A percentile compares a stretch with the other conserved stretches of the same genome.
Conservation (phyloP, 2,113 vertebrate genomes). For the Sander lucioperca region DNA sequence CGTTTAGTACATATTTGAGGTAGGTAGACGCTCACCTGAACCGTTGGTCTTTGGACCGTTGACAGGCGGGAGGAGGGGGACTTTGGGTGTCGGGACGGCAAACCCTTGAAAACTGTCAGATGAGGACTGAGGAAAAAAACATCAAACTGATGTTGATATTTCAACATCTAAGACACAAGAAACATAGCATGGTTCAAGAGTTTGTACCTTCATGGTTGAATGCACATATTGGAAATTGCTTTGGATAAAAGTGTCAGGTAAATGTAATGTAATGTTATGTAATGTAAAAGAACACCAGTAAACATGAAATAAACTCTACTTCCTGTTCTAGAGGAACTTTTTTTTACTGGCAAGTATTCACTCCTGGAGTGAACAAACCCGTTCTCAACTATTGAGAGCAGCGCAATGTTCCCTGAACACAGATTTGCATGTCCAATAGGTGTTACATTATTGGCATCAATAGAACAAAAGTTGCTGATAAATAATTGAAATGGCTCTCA, state of each 20-base stretch:
- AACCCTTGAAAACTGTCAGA: slow-evolving; percentile 77
- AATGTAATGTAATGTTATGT: no score
- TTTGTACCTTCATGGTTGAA: no score
- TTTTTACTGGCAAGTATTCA: slow-evolving; percentile 9
- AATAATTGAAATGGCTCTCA: neutral
- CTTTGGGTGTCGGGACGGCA: slow-evolving; percentile 84
- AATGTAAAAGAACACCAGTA: slow-evolving; percentile 5
- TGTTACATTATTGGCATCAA: neutral
- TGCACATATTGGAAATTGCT: no score
- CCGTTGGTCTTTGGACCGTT: slow-evolving; percentile 68
- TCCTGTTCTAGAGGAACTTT: slow-evolving; percentile 10
- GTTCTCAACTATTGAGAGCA: slow-evolving; percentile 50
- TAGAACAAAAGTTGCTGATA: neutral
- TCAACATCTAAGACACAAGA: slow-evolving; percentile 30
- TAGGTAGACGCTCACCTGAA: slow-evolving; percentile 71
- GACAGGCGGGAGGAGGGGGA: slow-evolving; percentile 74
- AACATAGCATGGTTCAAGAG: neutral
- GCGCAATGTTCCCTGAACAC: slow-evolving; percentile 4
- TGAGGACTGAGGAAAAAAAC: slow-evolving; percentile 59
- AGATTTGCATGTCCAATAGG: neutral
- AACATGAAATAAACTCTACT: slow-evolving; percentile 11
- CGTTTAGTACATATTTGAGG: slow-evolving; percentile 28
- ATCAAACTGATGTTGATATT: slow-evolving; percentile 37
- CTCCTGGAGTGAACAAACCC: slow-evolving; percentile 71
- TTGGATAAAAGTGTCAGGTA: no score